Evolutionary conservation across 2,888 invertebrate species (phyloP), one percentile per base, ranked within the genome.

Genomic region (Hofmannophila pseudospretella): DNA sequence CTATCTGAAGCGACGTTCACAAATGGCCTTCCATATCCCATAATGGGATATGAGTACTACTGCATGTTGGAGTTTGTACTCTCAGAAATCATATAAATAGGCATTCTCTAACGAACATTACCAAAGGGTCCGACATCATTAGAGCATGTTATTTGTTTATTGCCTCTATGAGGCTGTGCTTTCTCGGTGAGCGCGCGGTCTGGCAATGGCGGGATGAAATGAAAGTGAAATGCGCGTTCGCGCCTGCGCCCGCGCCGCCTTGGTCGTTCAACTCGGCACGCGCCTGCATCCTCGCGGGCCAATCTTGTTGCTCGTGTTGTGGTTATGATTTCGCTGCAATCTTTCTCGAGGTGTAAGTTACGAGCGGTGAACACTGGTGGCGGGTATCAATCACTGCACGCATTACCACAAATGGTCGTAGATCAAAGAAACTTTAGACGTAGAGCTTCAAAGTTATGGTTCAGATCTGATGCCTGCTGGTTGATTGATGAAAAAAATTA

Each of bases 241-340:
- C 32, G 28, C 28, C 19, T 7, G 11, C 31, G 36, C 27, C 19
- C 28, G 12, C 28, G 58, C 44, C 34, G 41, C 16, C 62, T 58
- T 82, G 85, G 85, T 86, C 85, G 80, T 85, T 86, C 82, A 85
- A 85, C 85, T 70, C 84, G 81, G 85, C 85, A 85, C 85, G 85
- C 85, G 84, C 77, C 76, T 67, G 66, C 69, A 65, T 69, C 69
- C 67, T 67, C 49, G 50, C 49, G 60, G 53, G 49, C 47, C 57
- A 52, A 58, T 70, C 63, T 66, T 50, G 56, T 65, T 65, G 58
- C 58, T 67, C 47, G 55, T 60, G 63, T 65, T 71, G 61, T 63
- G 61, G 58, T 67, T 58, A 46, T 50, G 50, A 51, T 59, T 54
- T 67, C 56, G 51, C 61, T 67, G 60, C 58, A 54, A 23, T 30